Conservation (phyloP, 2,797 vertebrate species). For the Balearica regulorum region DNA sequence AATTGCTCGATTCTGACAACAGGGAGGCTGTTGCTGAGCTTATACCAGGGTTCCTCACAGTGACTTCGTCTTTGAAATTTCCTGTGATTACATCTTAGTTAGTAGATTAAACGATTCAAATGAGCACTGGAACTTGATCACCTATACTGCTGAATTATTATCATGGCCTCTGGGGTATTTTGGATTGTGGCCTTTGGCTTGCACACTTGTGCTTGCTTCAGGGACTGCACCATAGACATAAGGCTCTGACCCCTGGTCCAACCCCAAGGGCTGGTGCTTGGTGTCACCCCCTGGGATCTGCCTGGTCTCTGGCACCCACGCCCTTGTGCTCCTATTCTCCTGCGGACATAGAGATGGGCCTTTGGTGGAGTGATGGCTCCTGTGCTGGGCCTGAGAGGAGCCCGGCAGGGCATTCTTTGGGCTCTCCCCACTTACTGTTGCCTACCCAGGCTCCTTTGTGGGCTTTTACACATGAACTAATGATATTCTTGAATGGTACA, state of each 20-base stretch:
- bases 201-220: not conserved
- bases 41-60: not conserved
- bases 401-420: not conserved
- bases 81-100: not conserved
- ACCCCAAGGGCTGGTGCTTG: rapidly evolving
- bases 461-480: not conserved
- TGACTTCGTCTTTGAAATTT: not conserved
- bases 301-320: not conserved
- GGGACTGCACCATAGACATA: not conserved
- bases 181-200: not conserved
- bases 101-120: not conserved
- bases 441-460: not conserved
- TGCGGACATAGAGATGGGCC: not conserved
- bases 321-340: not conserved
- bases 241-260: not conserved
- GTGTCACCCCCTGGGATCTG: not conserved
- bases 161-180: not conserved
- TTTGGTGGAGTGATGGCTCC: not conserved
- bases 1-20: not conserved
- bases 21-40: not conserved
- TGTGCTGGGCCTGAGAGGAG: not conserved
- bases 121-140: not conserved
- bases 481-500: not conserved
- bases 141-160: not conserved
- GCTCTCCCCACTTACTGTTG: not conserved